Evolutionary conservation across 2,113 vertebrate species (phyloP).

Genomic region (Grallaria varia): DNA sequence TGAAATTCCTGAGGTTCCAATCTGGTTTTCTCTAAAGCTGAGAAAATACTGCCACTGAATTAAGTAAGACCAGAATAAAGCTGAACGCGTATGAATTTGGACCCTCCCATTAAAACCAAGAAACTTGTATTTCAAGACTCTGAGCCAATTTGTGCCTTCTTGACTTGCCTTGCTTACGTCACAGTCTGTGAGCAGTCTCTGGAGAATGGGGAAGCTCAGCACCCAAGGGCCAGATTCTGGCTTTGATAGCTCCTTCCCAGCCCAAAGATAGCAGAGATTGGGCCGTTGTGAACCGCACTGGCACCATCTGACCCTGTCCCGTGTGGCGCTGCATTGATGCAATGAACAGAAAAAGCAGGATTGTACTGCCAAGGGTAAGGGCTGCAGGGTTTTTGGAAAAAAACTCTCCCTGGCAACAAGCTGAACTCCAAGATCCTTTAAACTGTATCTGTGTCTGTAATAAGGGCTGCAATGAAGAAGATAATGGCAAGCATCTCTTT

Average conservation of each 20-base stretch:
- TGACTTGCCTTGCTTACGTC: neutral
- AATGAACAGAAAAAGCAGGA: neutral
- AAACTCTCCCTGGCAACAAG: slow-evolving; percentile 41
- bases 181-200: neutral
- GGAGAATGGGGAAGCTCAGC: neutral
- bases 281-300: neutral
- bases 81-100: neutral
- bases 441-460: slow-evolving; percentile 30
- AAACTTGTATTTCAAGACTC: neutral
- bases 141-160: neutral
- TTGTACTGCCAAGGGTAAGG: neutral
- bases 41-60: neutral
- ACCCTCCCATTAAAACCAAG: neutral
- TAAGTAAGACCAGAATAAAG: neutral
- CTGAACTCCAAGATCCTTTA: slow-evolving; percentile 39
- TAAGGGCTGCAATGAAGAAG: slow-evolving; percentile 53
- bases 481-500: slow-evolving; percentile 52
- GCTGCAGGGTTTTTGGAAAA: neutral
- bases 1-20: neutral
- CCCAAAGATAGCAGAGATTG: neutral
- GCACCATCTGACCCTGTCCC: neutral
- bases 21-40: neutral
- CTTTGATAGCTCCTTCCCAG: neutral
- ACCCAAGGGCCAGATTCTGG: neutral
- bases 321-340: rapidly evolving